Conservation (phyloP, 2,797 vertebrate species). For the Anisognathus igniventris region DNA sequence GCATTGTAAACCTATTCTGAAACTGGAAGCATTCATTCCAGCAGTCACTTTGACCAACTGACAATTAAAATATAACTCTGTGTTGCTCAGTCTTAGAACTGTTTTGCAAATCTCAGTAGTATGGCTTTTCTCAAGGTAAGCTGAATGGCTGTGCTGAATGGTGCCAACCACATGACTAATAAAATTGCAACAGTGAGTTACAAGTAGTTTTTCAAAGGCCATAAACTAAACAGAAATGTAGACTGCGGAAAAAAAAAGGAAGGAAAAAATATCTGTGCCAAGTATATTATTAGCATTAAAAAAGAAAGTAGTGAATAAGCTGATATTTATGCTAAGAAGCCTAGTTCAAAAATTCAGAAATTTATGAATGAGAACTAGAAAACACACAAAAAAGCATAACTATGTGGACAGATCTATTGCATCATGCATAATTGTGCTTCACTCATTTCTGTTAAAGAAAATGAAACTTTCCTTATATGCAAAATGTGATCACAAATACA, state of each 20-base stretch:
- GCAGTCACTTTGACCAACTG: not conserved
- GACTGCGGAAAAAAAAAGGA: not conserved
- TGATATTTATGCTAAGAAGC: conserved; percentile 26
- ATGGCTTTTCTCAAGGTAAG: not conserved
- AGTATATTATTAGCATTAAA: not conserved
- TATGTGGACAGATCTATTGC: not conserved
- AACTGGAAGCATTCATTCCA: not conserved
- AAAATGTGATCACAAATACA: not conserved
- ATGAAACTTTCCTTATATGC: not conserved
- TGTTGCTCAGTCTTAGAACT: not conserved
- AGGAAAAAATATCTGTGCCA: conserved; percentile 10
- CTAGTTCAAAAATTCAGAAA: conserved; percentile 12
- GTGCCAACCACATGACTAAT: not conserved
- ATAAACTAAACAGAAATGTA: conserved; percentile 24
- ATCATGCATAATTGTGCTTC: not conserved
- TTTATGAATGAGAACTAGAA: conserved; percentile 40
- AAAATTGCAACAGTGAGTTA: not conserved
- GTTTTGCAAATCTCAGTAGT: not conserved
- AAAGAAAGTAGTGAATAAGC: not conserved
- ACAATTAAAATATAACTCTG: not conserved
- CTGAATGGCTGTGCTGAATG: not conserved
- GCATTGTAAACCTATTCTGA: not conserved
- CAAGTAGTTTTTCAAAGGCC: not conserved
- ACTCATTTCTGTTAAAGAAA: not conserved
- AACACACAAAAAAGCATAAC: not conserved